phyloP scores from a whole-genome alignment of 1,140 invertebrate species.

The Pogonomyrmex californicus region DNA sequence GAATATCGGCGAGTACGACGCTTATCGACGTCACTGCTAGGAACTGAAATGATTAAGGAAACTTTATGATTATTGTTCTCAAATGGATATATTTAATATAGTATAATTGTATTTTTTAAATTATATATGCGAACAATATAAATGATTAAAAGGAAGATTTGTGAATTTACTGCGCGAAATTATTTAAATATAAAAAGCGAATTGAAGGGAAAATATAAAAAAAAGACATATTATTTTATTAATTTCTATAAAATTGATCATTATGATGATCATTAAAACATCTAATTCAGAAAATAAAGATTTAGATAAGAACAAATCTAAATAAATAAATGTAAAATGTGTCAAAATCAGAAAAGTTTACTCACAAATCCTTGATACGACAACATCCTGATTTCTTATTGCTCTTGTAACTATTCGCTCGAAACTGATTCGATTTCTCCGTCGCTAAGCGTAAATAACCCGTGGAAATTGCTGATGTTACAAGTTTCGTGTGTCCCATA shows the following conservation, averaged over 20 bases:
- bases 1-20: background rate
- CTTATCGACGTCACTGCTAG: background rate
- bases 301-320: background rate
- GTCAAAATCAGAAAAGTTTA: background rate
- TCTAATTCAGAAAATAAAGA: background rate
- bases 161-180: background rate
- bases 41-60: background rate
- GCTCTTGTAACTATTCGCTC: slow-evolving; percentile 4
- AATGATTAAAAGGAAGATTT: background rate
- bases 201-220: too few species aligned
- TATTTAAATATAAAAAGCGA: background rate
- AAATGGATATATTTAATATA: background rate
- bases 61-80: background rate
- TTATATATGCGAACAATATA: background rate
- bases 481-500: slow-evolving; percentile 12
- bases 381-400: slow-evolving; percentile 1
- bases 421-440: slow-evolving; percentile 45
- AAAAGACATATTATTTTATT: too few species aligned
- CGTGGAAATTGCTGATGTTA: slow-evolving; percentile 54
- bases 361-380: slow-evolving; percentile 44
- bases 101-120: background rate
- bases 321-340: background rate
- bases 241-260: too few species aligned
- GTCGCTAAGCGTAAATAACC: slow-evolving; percentile 40
- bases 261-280: background rate